Evolutionary conservation across 2,797 vertebrate species (phyloP).

Genomic region (Petrocephalus schoutedeni): DNA sequence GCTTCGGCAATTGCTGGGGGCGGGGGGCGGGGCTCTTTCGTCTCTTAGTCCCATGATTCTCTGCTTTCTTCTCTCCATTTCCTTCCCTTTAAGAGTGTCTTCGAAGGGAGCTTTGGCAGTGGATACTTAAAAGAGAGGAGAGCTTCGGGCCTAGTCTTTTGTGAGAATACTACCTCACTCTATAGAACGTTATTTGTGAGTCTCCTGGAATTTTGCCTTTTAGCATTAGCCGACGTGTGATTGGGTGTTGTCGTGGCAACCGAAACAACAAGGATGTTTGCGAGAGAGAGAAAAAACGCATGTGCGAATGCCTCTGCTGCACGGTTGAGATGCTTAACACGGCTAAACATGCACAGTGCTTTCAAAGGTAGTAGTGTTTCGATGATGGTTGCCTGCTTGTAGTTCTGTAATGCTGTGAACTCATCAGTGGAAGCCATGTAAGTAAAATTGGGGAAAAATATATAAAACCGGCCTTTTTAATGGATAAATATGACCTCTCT

Average conservation of each 20-base stretch:
- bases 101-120: conserved; percentile 89
- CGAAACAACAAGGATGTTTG: conserved; percentile 33
- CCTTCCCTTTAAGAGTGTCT: conserved; percentile 75
- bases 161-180: conserved; percentile 91
- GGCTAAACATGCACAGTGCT: not conserved
- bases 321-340: conserved; percentile 41
- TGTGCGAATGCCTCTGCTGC: conserved; percentile 57
- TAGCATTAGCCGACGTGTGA: conserved; percentile 12
- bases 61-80: conserved; percentile 51
- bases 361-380: not conserved
- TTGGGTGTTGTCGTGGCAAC: conserved; percentile 51
- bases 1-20: not conserved
- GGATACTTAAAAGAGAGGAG: conserved; percentile 90
- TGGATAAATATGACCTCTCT: not conserved
- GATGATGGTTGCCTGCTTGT: not conserved
- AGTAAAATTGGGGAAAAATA: not conserved
- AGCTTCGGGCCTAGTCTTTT: conserved; percentile 89
- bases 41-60: conserved; percentile 61
- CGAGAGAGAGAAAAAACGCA: conserved; percentile 47
- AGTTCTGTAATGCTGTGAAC: not conserved
- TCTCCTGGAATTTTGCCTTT: conserved; percentile 46
- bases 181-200: conserved; percentile 95
- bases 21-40: conserved; percentile 24
- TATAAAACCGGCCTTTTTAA: not conserved
- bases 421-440: not conserved